Evolutionary conservation across 2,797 vertebrate species (phyloP).

Genomic region (Scolopax bukidnonensis): DNA sequence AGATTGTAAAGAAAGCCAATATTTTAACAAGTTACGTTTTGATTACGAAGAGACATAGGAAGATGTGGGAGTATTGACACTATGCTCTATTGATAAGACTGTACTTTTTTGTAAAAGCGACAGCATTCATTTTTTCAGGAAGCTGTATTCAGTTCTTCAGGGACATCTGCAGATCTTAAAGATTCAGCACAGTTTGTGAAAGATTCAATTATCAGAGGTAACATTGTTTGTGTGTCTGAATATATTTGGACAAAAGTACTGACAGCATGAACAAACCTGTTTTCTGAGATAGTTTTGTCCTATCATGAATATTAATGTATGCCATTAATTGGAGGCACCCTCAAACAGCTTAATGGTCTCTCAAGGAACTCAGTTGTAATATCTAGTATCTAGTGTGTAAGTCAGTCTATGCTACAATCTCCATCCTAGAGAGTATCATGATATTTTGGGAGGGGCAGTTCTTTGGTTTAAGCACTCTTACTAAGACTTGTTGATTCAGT

Average conservation of each 20-base stretch:
- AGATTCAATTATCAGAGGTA: not conserved
- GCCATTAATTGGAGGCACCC: not conserved
- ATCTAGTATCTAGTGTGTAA: not conserved
- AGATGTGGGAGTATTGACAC: not conserved
- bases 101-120: not conserved
- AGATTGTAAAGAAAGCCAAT: not conserved
- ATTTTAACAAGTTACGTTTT: not conserved
- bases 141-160: not conserved
- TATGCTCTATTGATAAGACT: not conserved
- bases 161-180: not conserved
- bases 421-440: not conserved
- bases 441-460: fast-evolving
- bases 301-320: fast-evolving
- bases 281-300: not conserved
- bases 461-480: not conserved
- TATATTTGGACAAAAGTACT: not conserved
- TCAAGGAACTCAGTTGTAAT: not conserved
- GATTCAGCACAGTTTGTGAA: not conserved
- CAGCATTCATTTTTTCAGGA: not conserved
- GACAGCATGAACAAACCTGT: not conserved
- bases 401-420: not conserved
- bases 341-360: not conserved
- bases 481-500: not conserved
- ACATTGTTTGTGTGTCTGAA: not conserved
- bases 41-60: not conserved